Percentiles rank a stretch among this genome's conserved stretches.
Evolutionary conservation across 2,888 invertebrate species (phyloP).

Genomic region (Protula sp.): DNA sequence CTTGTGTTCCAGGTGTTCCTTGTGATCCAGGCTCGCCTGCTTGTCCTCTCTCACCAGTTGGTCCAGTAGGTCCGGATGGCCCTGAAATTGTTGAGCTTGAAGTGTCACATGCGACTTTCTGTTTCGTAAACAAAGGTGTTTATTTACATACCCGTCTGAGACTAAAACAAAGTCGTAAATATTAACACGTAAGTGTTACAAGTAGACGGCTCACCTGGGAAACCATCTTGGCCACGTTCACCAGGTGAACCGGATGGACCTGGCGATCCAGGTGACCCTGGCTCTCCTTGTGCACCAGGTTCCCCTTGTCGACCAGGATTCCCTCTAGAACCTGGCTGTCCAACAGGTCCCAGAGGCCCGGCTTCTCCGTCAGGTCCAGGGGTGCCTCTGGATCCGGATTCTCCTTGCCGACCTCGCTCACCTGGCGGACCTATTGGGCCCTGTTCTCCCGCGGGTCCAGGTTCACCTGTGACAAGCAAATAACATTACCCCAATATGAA

Average conservation of each 20-base stretch:
- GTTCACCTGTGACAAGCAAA: too few species aligned
- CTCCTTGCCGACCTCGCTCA: background rate
- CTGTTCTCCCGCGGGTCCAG: too few species aligned
- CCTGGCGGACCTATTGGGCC: background rate
- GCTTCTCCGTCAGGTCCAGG: background rate
- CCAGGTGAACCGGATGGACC: background rate
- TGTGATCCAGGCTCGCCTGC: slow-evolving; percentile 25
- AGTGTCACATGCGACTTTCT: too few species aligned
- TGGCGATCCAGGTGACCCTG: background rate
- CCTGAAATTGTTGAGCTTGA: background rate
- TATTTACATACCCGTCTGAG: too few species aligned
- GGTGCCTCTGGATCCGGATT: background rate
- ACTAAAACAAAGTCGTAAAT: too few species aligned
- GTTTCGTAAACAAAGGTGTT: too few species aligned
- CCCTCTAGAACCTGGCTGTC: too few species aligned
- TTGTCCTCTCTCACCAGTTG: background rate
- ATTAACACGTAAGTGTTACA: too few species aligned
- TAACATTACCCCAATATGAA: too few species aligned
- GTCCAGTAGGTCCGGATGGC: background rate
- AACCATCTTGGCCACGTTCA: too few species aligned
- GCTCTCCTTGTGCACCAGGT: background rate
- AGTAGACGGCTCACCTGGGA: background rate
- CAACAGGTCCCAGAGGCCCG: too few species aligned
- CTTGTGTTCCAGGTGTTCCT: slow-evolving; percentile 13
- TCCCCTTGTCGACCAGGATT: too few species aligned